A percentile compares a stretch with the other conserved stretches of the same genome.
phyloP scores from a whole-genome alignment of 2,888 invertebrate species.

The Conus canariensis region DNA sequence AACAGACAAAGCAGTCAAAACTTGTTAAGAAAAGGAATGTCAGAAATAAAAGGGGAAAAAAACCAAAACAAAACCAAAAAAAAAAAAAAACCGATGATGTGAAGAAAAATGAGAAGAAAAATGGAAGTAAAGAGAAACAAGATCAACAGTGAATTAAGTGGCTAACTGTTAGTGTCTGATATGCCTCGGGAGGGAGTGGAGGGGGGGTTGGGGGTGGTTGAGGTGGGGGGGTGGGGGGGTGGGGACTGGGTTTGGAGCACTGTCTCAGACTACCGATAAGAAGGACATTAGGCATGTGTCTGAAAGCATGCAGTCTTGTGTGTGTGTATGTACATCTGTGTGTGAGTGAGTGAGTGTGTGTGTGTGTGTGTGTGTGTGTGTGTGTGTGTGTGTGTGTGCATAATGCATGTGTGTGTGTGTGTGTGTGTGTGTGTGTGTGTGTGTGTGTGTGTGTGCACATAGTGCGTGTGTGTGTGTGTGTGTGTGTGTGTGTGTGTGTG shows the following conservation, averaged over 20 bases:
- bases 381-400: too few species aligned
- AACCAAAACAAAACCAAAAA: neutral
- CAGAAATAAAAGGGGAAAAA: neutral
- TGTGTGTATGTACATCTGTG: too few species aligned
- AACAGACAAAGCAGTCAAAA: neutral
- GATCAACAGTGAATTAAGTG: too few species aligned
- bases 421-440: neutral
- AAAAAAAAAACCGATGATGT: neutral
- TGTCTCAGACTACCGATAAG: too few species aligned
- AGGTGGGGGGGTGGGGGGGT: neutral
- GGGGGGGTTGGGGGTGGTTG: neutral
- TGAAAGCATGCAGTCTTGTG: too few species aligned
- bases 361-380: too few species aligned
- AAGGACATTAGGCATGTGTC: neutral
- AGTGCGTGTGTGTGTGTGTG: too few species aligned
- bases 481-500: neutral
- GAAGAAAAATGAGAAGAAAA: neutral
- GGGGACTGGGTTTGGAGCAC: too few species aligned
- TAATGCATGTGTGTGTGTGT: neutral
- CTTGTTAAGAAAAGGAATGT: neutral
- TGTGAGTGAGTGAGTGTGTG: too few species aligned
- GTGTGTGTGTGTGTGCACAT: neutral
- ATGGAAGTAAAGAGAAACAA: neutral
- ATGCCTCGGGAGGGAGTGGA: neutral
- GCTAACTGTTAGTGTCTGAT: too few species aligned